These are phyloP conservation scores for Cydia fagiglandana DNA, from an alignment of 1,140 invertebrate genomes.

Conservation along the genomic window DNA sequence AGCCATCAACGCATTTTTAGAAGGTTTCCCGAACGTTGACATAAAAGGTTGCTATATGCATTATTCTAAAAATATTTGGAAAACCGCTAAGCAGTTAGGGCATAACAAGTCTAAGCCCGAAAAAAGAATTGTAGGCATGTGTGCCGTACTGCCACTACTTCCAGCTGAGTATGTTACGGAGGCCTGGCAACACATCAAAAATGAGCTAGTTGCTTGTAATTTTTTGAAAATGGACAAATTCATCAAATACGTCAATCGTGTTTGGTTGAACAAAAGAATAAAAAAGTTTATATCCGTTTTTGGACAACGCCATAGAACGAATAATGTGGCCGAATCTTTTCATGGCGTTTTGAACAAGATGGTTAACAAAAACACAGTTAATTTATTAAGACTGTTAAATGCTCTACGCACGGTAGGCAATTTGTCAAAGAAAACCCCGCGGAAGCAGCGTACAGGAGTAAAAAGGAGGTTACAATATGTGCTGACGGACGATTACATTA, in stretches of 20 bases:
- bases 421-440: neutral
- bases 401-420: neutral
- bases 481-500: neutral
- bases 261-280: neutral
- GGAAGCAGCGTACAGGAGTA: neutral
- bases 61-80: neutral
- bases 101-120: neutral
- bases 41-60: constrained; percentile 3
- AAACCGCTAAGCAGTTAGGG: neutral
- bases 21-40: neutral
- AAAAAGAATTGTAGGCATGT: neutral
- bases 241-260: neutral
- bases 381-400: neutral
- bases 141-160: neutral
- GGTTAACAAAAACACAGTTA: neutral
- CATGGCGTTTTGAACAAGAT: neutral
- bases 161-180: neutral
- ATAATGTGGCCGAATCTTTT: neutral
- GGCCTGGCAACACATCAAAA: neutral
- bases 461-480: neutral
- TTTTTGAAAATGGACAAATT: neutral
- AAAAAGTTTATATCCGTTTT: constrained; percentile 1
- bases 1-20: constrained; percentile 3
- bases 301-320: neutral
- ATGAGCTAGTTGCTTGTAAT: neutral